These are phyloP conservation scores for Bettongia penicillata DNA, from an alignment of 2,113 vertebrate genomes.

Conservation along the genomic window DNA sequence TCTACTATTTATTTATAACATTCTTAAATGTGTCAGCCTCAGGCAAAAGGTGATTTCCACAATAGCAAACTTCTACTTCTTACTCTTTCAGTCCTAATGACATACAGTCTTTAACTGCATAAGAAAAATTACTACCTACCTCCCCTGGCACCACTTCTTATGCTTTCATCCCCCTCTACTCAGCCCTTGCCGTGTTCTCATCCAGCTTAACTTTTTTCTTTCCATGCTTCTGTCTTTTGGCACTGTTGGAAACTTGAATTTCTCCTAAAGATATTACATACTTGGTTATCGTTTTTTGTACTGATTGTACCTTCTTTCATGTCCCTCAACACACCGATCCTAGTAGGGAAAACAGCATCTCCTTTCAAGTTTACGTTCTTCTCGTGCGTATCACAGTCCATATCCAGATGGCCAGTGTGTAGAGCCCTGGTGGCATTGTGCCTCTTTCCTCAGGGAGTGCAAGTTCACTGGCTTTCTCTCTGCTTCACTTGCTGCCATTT, in stretches of 20 bases:
- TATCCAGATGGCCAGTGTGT: neutral
- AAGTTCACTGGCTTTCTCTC: neutral
- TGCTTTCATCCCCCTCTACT: neutral
- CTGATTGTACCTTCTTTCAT: neutral
- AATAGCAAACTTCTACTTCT: neutral
- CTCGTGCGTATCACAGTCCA: neutral
- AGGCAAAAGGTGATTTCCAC: neutral
- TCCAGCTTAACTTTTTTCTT: neutral
- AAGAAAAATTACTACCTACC: neutral
- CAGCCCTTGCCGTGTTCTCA: neutral
- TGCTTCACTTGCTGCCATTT: neutral
- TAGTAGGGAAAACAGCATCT: neutral
- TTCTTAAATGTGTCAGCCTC: neutral
- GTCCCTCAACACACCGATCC: neutral
- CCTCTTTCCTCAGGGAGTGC: neutral
- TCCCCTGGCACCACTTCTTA: neutral
- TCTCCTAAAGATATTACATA: neutral
- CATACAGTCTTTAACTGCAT: neutral
- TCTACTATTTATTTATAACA: neutral
- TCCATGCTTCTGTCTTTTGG: neutral
- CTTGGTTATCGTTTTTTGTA: neutral
- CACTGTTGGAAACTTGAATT: neutral
- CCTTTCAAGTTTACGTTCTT: neutral
- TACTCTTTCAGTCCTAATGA: neutral
- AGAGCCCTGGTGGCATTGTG: neutral